A percentile compares a stretch with the other conserved stretches of the same genome.
Evolutionary conservation across 2,888 invertebrate species (phyloP).

Genomic region (Megastigmus dorsalis): DNA sequence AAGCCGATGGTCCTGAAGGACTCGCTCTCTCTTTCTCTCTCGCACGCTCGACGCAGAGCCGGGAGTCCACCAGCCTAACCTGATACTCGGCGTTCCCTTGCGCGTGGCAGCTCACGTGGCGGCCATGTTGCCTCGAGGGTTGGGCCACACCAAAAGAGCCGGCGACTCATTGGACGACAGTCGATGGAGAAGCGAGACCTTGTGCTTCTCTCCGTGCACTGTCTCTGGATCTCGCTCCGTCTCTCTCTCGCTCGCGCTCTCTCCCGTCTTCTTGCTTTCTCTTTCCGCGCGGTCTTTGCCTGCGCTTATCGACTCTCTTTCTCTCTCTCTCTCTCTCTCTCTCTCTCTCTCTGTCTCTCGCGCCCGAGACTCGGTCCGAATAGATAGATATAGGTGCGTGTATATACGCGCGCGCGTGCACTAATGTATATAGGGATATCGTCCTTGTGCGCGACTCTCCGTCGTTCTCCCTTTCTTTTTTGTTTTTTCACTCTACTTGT

Average conservation of each 20-base stretch:
- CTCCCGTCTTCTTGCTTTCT: conserved; percentile 30
- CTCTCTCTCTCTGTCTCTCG: conserved; percentile 43
- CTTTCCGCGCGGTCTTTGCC: not conserved
- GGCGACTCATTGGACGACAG: conserved; percentile 70
- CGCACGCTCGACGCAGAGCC: not conserved
- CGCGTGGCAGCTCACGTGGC: conserved; percentile 59
- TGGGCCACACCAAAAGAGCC: conserved; percentile 71
- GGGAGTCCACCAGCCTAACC: conserved; percentile 54
- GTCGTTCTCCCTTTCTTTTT: conserved; percentile 61
- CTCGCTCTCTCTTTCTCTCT: conserved; percentile 48
- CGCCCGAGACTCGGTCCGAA: too few relatives aligned
- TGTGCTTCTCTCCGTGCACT: conserved; percentile 1
- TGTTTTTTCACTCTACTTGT: too few relatives aligned
- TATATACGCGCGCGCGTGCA: not conserved
- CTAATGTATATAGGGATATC: conserved; percentile 4
- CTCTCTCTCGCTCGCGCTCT: not conserved
- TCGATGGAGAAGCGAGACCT: conserved; percentile 18
- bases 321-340: not conserved
- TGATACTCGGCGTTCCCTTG: conserved; percentile 52
- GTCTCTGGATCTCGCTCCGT: conserved; percentile 19
- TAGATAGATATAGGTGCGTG: conserved; percentile 18
- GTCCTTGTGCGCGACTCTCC: conserved; percentile 10
- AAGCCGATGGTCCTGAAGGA: conserved; percentile 63
- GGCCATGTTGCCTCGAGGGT: conserved; percentile 73
- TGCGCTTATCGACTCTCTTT: not conserved